A percentile compares a stretch with the other conserved stretches of the same genome.
These are phyloP conservation scores for Galagoides demidoff DNA, from an alignment of 2,797 vertebrate genomes.

Conservation along the genomic window DNA sequence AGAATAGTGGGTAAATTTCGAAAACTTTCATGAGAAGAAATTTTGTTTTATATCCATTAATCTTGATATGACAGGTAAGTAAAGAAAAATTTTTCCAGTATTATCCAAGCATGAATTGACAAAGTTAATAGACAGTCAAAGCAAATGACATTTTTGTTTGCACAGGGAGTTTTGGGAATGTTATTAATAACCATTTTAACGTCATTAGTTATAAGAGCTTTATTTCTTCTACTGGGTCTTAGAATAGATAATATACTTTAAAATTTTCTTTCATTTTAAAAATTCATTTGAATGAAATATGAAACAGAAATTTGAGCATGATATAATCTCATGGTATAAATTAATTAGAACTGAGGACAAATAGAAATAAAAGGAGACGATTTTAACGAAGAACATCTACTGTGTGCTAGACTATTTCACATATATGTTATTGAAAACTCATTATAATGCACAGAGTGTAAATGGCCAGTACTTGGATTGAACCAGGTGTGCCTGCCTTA, in stretches of 20 bases:
- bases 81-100: neutral
- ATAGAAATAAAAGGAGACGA: neutral
- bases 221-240: constrained; percentile 34
- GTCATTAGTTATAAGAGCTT: constrained; percentile 36
- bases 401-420: neutral
- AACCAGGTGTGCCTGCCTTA: neutral
- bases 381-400: neutral
- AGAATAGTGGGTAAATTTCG: constrained; percentile 26
- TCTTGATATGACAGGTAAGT: neutral
- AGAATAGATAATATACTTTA: constrained; percentile 39
- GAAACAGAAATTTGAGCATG: neutral
- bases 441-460: neutral
- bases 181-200: constrained; percentile 49
- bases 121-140: neutral
- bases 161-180: neutral
- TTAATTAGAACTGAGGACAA: neutral
- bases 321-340: neutral
- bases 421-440: neutral
- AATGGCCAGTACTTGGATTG: neutral
- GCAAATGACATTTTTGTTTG: constrained; percentile 43
- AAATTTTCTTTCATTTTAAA: constrained; percentile 19
- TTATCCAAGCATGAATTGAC: constrained; percentile 34
- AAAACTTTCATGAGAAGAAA: constrained; percentile 1
- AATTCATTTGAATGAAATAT: constrained; percentile 17
- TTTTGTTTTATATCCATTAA: constrained; percentile 14